phyloP scores from a whole-genome alignment of 1,140 invertebrate genomes.

The Halyomorpha halys region DNA sequence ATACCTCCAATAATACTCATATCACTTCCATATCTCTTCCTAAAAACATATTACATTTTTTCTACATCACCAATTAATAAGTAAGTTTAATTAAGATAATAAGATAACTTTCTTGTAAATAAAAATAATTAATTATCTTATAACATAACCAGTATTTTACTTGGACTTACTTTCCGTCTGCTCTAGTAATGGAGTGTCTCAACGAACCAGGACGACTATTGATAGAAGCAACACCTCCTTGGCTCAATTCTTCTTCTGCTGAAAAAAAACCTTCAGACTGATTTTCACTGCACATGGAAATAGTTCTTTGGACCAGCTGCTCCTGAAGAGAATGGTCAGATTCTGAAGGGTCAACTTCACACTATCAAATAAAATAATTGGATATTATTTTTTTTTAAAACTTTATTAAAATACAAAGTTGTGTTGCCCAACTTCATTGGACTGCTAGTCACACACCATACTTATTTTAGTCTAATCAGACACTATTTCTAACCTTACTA shows the following conservation, averaged over 20 bases:
- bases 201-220: conserved; percentile 43
- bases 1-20: conserved; percentile 38
- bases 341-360: conserved; percentile 28
- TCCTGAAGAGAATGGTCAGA: conserved; percentile 30
- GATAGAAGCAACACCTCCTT: conserved; percentile 32
- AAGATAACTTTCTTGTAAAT: no score
- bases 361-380: conserved; percentile 13
- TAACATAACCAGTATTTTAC: background rate
- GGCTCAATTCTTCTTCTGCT: conserved; percentile 70
- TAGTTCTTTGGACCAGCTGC: conserved; percentile 56
- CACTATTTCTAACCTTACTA: no score
- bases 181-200: conserved; percentile 18
- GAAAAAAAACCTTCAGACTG: conserved; percentile 84
- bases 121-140: no score
- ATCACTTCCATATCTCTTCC: conserved; percentile 41
- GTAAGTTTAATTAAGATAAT: no score
- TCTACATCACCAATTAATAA: no score
- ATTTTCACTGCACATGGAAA: conserved; percentile 78
- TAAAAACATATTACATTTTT: no score
- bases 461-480: no score
- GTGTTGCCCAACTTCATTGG: no score
- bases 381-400: no score
- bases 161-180: background rate
- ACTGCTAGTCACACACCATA: no score
- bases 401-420: no score